Percentiles rank a stretch among this genome's conserved stretches.
Conservation (phyloP, 1,140 invertebrate species). For the Microplitis demolitor region DNA sequence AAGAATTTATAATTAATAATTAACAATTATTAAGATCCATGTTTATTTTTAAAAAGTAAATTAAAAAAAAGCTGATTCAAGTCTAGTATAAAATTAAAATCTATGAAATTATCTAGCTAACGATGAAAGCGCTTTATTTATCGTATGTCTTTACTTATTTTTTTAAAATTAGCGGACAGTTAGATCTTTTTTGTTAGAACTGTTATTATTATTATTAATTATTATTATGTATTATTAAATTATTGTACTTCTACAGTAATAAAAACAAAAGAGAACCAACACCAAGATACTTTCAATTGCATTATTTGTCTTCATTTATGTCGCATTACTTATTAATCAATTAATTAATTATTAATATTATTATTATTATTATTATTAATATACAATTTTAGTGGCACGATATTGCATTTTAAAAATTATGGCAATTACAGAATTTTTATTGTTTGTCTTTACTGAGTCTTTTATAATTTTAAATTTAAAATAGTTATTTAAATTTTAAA, state of each 20-base stretch:
- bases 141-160: not conserved
- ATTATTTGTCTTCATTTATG: not conserved
- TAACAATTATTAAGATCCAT: not conserved
- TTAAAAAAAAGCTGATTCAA: not conserved
- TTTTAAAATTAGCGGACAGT: not conserved
- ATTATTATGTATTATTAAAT: not conserved
- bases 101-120: not conserved
- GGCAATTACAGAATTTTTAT: no score
- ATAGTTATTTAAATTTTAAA: no score
- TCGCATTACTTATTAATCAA: not conserved
- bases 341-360: not conserved
- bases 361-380: no score
- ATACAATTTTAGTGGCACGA: no score
- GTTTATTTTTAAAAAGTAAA: not conserved
- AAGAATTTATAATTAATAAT: not conserved
- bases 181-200: not conserved
- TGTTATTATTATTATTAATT: not conserved
- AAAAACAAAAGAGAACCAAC: constrained; percentile 49
- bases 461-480: no score
- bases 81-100: not conserved
- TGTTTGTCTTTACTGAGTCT: no score
- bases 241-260: constrained; percentile 10
- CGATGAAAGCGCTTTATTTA: no score
- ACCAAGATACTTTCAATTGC: constrained; percentile 45
- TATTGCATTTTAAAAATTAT: no score